A percentile compares a stretch with the other conserved stretches of the same genome.
Conservation (phyloP, 1,140 invertebrate genomes). For the Myzus persicae region DNA sequence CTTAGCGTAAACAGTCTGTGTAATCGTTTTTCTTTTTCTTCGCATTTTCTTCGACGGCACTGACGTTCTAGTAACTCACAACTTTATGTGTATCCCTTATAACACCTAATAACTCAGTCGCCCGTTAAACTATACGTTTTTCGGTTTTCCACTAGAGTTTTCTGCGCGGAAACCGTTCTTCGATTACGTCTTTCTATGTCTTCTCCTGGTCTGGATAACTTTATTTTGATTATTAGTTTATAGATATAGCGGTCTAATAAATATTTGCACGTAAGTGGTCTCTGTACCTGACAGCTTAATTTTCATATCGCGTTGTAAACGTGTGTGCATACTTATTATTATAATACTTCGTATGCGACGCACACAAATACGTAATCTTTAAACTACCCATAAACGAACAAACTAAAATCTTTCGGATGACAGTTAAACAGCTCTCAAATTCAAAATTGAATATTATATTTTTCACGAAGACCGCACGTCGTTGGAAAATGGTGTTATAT, state of each 20-base stretch:
- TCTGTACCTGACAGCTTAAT: slow-evolving; percentile 3
- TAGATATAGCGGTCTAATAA: neutral
- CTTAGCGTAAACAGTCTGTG: neutral
- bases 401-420: neutral
- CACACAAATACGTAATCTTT: neutral
- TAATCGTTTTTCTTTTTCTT: neutral
- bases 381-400: neutral
- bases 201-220: neutral
- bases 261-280: neutral
- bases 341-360: neutral
- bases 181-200: neutral
- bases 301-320: neutral
- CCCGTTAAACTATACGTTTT: neutral
- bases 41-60: neutral
- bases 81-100: neutral
- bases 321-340: neutral
- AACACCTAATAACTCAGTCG: neutral
- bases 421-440: neutral
- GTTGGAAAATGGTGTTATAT: neutral
- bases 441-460: neutral
- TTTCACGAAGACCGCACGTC: neutral
- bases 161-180: no score
- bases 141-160: neutral
- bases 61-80: neutral
- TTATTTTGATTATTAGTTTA: neutral